Conservation (phyloP, 2,888 invertebrate species). For the Xestoiulus laeticollis region DNA sequence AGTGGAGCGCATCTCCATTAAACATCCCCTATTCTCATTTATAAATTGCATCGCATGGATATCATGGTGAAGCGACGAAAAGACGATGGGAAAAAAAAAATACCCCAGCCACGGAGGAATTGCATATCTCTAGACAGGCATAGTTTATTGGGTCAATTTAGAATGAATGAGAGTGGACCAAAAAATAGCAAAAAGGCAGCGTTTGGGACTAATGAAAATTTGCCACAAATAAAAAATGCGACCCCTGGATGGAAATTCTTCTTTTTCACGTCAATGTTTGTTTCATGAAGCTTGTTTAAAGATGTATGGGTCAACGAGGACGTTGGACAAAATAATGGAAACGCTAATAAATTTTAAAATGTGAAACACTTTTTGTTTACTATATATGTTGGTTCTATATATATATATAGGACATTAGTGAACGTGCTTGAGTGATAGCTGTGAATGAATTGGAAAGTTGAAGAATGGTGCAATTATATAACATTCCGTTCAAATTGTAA, state of each 20-base stretch:
- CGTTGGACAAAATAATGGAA: no score
- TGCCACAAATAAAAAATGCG: background rate
- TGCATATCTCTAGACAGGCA: conserved; percentile 15
- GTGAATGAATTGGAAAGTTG: no score
- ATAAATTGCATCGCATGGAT: background rate
- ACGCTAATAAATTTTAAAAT: no score
- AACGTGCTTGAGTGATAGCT: no score
- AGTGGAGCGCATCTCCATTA: conserved; percentile 37
- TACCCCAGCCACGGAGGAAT: background rate
- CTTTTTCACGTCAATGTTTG: background rate
- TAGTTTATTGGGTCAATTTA: conserved; percentile 37
- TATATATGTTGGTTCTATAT: no score
- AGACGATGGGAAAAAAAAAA: conserved; percentile 23
- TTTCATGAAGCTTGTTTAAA: background rate
- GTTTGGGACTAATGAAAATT: background rate
- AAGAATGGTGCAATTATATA: no score
- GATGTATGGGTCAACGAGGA: background rate
- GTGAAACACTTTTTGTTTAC: no score
- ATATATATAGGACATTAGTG: no score
- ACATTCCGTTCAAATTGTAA: no score
- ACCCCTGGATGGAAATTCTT: background rate
- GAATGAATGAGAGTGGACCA: background rate
- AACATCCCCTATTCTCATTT: background rate
- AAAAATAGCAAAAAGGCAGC: background rate
- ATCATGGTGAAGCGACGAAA: background rate